A percentile compares a stretch with the other conserved stretches of the same genome.
These are phyloP conservation scores for Danio jaintianensis DNA, from an alignment of 2,797 vertebrate genomes.

Conservation along the genomic window DNA sequence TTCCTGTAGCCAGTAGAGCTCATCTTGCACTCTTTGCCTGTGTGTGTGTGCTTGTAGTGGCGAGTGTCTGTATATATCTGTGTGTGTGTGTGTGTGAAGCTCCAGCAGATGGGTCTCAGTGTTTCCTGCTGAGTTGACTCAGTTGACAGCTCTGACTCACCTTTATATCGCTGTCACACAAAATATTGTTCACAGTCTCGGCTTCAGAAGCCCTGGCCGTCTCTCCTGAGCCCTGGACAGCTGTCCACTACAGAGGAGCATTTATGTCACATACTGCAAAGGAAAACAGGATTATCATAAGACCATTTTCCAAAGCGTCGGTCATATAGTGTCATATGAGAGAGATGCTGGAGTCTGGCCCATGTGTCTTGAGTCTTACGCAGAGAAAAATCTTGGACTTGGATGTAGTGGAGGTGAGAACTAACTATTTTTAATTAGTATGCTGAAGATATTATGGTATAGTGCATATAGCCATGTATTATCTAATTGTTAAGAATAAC, in stretches of 20 bases:
- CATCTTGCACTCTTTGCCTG: neutral
- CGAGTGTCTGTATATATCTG: slow-evolving; percentile 69
- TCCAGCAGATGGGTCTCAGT: slow-evolving; percentile 76
- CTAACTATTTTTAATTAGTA: no score
- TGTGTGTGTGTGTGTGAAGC: slow-evolving; percentile 13
- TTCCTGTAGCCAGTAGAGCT: no score
- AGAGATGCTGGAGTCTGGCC: neutral
- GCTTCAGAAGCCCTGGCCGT: slow-evolving; percentile 82
- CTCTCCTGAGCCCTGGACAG: slow-evolving; percentile 62
- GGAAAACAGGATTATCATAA: slow-evolving; percentile 20
- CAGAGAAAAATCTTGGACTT: no score
- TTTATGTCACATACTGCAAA: neutral
- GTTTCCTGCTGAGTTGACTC: slow-evolving; percentile 68
- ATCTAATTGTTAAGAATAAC: no score
- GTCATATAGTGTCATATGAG: neutral
- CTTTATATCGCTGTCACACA: slow-evolving; percentile 78
- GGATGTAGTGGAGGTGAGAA: no score
- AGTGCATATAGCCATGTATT: no score
- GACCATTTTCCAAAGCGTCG: neutral
- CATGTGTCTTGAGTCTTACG: no score
- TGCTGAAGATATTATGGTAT: no score
- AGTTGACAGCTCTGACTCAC: slow-evolving; percentile 72
- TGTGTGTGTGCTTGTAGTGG: slow-evolving; percentile 54
- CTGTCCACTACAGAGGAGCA: slow-evolving; percentile 60
- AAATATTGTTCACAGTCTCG: slow-evolving; percentile 82